Evolutionary conservation across 2,113 vertebrate species (phyloP).

Genomic region (Ia io): DNA sequence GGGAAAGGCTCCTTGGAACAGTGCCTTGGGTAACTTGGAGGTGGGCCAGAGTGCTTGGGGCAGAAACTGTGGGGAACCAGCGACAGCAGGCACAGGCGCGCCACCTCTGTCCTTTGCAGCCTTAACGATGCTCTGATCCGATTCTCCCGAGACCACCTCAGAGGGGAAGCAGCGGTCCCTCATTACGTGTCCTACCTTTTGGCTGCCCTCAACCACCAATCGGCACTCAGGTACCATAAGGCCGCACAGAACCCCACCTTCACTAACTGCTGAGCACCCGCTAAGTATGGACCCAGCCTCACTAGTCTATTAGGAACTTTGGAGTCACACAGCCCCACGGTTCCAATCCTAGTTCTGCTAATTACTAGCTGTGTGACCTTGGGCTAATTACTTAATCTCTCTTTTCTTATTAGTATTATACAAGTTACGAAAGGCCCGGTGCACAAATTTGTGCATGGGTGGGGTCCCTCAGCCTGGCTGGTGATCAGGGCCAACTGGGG

Average conservation of each 20-base stretch:
- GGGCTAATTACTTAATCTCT: neutral
- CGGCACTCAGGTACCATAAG: constrained; percentile 90
- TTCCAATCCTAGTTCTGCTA: neutral
- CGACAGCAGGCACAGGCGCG: neutral
- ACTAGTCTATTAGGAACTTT: neutral
- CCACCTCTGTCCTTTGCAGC: constrained; percentile 76
- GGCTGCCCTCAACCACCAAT: constrained; percentile 92
- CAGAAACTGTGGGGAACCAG: neutral
- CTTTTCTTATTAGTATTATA: constrained; percentile 8
- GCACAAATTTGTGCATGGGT: no score
- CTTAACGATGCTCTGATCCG: constrained; percentile 90
- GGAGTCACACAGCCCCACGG: neutral
- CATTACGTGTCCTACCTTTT: constrained; percentile 92
- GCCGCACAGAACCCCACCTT: neutral
- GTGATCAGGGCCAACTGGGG: no score
- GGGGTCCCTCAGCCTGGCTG: no score
- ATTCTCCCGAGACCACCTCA: constrained; percentile 88
- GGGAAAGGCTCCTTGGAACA: neutral
- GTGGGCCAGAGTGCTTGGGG: neutral
- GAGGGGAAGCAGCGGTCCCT: constrained; percentile 79
- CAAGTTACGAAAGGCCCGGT: neutral
- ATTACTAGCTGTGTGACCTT: neutral
- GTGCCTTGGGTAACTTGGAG: neutral
- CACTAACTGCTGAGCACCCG: neutral
- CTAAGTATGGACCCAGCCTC: neutral